Evolutionary conservation across 2,797 vertebrate genomes (phyloP), one percentile per base, ranked within the genome.

Genomic region (Holocentrus rufus): DNA sequence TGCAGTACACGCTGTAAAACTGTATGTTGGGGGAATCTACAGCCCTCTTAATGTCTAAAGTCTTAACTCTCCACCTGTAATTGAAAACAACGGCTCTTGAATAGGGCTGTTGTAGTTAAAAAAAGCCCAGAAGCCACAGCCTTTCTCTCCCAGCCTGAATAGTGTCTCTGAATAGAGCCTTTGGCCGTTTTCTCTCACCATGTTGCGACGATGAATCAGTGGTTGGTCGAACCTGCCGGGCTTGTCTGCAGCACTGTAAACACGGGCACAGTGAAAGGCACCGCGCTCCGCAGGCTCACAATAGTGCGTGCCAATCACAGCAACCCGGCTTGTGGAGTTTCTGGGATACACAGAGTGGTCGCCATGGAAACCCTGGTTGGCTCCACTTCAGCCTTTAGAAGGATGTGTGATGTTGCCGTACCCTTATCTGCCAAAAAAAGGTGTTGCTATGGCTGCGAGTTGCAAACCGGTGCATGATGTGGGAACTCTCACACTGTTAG

Each of bases 311-410:
- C 79, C 82, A 88, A 20, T 86, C 87, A 82, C 53, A 73, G 54
- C 82, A 36, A 61, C 2, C 15, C 52, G 2, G 57, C 75, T 50
- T 20, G 44, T 5, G 0, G 60, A 71, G 88, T 84, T 77, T 84
- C 87, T 83, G 69, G 81, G 85, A 87, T 76, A 87, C 83, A 55
- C 69, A 25, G 61, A 61, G 65, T 1, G 55, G 85, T 90, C 50
- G 3, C 85, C 79, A 81, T 1, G 53, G 88, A 74, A 87, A 89
- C 85, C 60, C 22, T 13, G 36, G 75, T 60, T 34, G 52, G 67
- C 15, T 80, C 60, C 66, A 69, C 27, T 79, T 78, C 31, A 78
- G 27, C 76, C 50, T 9, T 60, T 22, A 76, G 55, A 83, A 68
- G 57, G 67, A 69, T 62, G 42, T 81, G 76, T 71, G 66, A 58